These are phyloP conservation scores for Mormyrus proboscirostris DNA, from an alignment of 2,797 vertebrate species.

Conservation along the genomic window DNA sequence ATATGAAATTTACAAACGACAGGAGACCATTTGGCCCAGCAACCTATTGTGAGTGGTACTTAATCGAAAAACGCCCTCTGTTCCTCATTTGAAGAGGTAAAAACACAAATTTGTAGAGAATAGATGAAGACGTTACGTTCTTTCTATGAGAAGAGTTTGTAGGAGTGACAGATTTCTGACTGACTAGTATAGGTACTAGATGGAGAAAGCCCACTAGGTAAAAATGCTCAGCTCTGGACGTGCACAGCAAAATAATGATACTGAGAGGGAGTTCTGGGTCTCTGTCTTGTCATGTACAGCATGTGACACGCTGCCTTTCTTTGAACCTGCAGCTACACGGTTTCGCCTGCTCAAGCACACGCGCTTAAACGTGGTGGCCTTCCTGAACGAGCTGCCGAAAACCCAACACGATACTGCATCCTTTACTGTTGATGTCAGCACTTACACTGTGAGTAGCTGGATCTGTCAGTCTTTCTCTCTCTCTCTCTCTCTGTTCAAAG, in stretches of 20 bases:
- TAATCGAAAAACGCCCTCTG: neutral
- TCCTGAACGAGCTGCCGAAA: conserved; percentile 82
- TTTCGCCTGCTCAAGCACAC: conserved; percentile 79
- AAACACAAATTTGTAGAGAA: neutral
- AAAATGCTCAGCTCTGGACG: neutral
- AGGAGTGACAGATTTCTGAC: neutral
- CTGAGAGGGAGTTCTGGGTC: neutral
- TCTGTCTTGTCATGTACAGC: neutral
- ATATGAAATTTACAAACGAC: too few species aligned
- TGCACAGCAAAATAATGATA: neutral
- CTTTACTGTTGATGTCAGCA: conserved; percentile 78
- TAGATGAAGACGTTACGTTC: neutral
- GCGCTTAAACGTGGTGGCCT: conserved; percentile 80
- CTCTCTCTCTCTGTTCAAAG: neutral
- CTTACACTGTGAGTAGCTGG: conserved; percentile 65
- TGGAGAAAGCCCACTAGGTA: neutral
- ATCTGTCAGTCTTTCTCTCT: neutral
- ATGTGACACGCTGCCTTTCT: neutral
- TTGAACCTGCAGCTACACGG: conserved; percentile 57
- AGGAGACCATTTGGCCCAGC: too few species aligned
- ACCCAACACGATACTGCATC: conserved; percentile 82
- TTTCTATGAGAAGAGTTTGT: neutral
- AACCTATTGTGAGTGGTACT: neutral
- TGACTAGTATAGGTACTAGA: neutral
- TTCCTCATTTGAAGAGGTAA: neutral